These are phyloP conservation scores for Hyppa rectilinea DNA, from an alignment of 2,888 invertebrate species.

Conservation along the genomic window DNA sequence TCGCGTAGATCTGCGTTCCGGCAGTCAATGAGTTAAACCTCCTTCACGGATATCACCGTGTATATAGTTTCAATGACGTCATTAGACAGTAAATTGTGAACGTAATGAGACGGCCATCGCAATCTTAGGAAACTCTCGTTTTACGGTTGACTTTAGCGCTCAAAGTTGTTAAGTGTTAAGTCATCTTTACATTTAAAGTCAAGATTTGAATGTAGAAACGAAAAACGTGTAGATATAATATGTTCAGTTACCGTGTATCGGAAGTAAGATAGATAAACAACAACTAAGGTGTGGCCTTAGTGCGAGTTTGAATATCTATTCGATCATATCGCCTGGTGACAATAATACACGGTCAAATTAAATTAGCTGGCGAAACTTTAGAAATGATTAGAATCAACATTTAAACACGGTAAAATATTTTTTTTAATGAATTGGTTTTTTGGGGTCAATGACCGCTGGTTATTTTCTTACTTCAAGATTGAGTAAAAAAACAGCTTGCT, in stretches of 20 bases:
- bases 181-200: background rate
- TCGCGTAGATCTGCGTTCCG: too few relatives aligned
- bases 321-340: background rate
- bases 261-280: background rate
- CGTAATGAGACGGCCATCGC: background rate
- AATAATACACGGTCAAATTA: too few relatives aligned
- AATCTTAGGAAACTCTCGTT: background rate
- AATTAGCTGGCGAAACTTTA: too few relatives aligned
- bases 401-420: too few relatives aligned
- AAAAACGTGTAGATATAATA: background rate
- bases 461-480: too few relatives aligned
- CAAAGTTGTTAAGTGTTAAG: background rate
- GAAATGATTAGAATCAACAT: too few relatives aligned
- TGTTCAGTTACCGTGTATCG: slow-evolving; percentile 14
- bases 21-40: too few relatives aligned
- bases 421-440: too few relatives aligned
- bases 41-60: too few relatives aligned
- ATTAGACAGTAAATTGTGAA: background rate
- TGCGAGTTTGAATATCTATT: background rate
- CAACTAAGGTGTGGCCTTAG: background rate
- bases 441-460: too few relatives aligned
- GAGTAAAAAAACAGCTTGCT: too few relatives aligned
- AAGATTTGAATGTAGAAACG: background rate
- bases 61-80: background rate
- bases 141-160: background rate